Conservation (phyloP, 2,888 invertebrate species). For the Pristionchus fissidentatus region DNA sequence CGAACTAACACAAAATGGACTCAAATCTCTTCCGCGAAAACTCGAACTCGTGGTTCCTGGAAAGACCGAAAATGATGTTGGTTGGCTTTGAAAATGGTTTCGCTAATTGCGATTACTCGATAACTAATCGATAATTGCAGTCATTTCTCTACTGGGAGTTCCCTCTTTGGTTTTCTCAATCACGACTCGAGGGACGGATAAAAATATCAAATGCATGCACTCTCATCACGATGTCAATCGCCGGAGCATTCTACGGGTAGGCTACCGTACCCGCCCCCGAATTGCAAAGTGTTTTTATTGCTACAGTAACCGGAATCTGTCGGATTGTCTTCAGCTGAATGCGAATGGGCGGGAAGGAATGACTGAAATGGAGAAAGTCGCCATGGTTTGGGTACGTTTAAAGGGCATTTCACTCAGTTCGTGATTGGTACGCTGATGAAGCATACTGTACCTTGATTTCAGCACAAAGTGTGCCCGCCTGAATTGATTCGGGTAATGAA, state of each 20-base stretch:
- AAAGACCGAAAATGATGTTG: constrained; percentile 5
- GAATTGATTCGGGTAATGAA: constrained; percentile 27
- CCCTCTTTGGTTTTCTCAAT: constrained; percentile 21
- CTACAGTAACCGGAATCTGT: neutral
- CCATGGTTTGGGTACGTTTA: neutral
- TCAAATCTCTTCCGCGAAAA: constrained; percentile 16
- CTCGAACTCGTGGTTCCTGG: neutral
- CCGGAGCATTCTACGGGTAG: neutral
- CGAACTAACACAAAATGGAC: constrained; percentile 30
- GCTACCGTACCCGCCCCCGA: too few species aligned
- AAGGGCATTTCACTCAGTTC: too few species aligned
- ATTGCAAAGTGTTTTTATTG: neutral
- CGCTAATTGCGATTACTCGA: neutral
- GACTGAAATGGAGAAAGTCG: neutral
- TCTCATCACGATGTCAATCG: constrained; percentile 9
- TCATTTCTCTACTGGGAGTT: constrained; percentile 7
- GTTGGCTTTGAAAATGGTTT: neutral
- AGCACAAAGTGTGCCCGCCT: constrained; percentile 33
- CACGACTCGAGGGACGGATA: neutral
- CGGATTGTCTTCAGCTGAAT: neutral
- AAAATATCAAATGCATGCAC: constrained; percentile 12
- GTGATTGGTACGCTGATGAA: too few species aligned
- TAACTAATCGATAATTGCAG: neutral
- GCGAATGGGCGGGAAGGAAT: constrained; percentile 1
- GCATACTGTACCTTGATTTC: neutral